Base-by-base conservation (phyloP, 92 coral and sea anemone genomes). In the Porites lobata region DNA sequence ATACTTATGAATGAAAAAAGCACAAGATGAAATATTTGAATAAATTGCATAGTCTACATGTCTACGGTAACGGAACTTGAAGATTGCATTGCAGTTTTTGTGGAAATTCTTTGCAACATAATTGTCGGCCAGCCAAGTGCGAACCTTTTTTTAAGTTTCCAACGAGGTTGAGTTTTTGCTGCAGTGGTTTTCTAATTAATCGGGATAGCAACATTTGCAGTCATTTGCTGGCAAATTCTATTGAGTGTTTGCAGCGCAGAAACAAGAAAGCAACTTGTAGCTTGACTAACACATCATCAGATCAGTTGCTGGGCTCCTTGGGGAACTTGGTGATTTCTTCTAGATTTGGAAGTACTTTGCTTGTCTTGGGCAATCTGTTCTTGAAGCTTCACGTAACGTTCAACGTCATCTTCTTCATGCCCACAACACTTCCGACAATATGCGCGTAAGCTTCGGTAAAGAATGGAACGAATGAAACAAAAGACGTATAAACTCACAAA, bases 401-500 rank as follows among this genome's bases (percentile, higher is more conserved):
- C 86, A 43, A 68, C 7, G 26, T 81, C 75, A 38, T 61, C 68
- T 10, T 69, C 77, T n/a, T 69, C 47, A 56, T 54, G 11, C 14
- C 77, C 86, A 5, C 38, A 69, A 38, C 56, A 21, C 26, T 51
- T 17, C 26, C 70, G 43, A 11, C 77, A 61, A 69, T 29, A 43
- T 4, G 75, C 38, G 43, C 77, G 65, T 69, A 53, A 69, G 26
- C 43, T 51, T 26, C 67, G 50, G 20, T 22, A 81, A 56, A 81
- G 51, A 54, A 81, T 22, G 10, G 85, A 66, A n/a, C 62, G 69
- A 20, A 69, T 32, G 29, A 38, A 29, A 20, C 77, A 69, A 68
- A 81, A 15, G 18, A 81, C 65, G 18, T 53, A 29, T 14, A 69
- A 81, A 8, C 57, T 43, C 24, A 81, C 69, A 13, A 81, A 69